Evolutionary conservation across 2,113 vertebrate genomes (phyloP).

Genomic region (Salvelinus namaycush): DNA sequence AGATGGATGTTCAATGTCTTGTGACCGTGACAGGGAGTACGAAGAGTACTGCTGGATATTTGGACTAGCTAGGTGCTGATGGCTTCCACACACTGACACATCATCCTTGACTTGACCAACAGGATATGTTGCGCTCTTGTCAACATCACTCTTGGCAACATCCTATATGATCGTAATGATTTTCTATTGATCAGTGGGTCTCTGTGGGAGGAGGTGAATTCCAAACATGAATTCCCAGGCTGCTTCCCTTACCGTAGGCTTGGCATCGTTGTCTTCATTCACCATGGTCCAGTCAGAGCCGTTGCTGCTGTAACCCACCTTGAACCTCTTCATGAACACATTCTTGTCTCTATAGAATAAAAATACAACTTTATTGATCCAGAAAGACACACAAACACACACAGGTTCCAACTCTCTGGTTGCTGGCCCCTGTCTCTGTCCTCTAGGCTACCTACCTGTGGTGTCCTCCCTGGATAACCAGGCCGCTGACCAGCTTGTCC

Average conservation of each 20-base stretch:
- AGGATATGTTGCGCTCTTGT: no score
- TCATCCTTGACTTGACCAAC: no score
- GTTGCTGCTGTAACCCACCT: constrained; percentile 87
- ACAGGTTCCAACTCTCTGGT: no score
- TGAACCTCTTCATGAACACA: constrained; percentile 92
- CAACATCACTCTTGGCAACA: no score
- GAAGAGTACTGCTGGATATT: constrained; percentile 50
- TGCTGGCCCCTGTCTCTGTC: no score
- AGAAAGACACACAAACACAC: no score
- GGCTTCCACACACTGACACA: background rate
- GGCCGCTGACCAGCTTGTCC: constrained; percentile 83
- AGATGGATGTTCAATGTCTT: background rate
- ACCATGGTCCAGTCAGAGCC: constrained; percentile 86
- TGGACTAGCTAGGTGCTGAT: no score
- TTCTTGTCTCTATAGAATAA: constrained; percentile 77
- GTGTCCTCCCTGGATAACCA: constrained; percentile 92
- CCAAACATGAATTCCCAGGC: background rate
- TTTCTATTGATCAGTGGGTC: no score
- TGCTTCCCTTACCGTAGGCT: constrained; percentile 79
- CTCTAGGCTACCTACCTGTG: constrained; percentile 50
- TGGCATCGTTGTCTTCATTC: constrained; percentile 83
- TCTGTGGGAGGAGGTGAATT: no score
- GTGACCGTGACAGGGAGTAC: background rate
- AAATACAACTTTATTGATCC: no score
- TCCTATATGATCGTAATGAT: no score